Percentiles rank a stretch among this genome's conserved stretches.
Conservation (phyloP, 2,888 invertebrate genomes). For the Spodoptera picta region DNA sequence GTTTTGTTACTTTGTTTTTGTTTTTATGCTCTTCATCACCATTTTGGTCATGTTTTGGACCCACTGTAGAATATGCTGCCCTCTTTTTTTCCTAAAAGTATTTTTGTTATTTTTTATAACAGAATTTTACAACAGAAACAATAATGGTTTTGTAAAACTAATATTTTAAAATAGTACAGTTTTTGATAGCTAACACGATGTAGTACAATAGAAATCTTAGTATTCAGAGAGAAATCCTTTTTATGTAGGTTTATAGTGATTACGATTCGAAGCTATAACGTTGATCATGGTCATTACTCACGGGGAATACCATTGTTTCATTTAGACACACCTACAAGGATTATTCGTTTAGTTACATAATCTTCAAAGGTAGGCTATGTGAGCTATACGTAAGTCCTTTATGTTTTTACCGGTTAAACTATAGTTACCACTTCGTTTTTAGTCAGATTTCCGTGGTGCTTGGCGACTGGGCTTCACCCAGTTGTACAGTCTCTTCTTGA, state of each 20-base stretch:
- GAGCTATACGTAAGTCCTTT: too few relatives aligned
- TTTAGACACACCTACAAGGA: conserved; percentile 18
- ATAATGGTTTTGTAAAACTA: neutral
- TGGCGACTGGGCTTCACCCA: too few relatives aligned
- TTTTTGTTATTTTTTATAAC: too few relatives aligned
- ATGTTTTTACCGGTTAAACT: too few relatives aligned
- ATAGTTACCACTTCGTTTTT: too few relatives aligned
- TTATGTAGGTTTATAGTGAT: conserved; percentile 25
- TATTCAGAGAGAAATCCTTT: conserved; percentile 20
- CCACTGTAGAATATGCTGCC: too few relatives aligned
- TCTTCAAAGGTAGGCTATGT: neutral
- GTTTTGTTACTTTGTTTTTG: neutral
- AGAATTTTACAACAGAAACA: too few relatives aligned
- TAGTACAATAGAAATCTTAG: neutral
- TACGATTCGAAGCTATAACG: conserved; percentile 17
- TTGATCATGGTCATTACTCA: conserved; percentile 31
- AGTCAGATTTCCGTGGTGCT: too few relatives aligned
- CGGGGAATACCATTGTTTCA: conserved; percentile 27
- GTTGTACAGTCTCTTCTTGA: too few relatives aligned
- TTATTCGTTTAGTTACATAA: conserved; percentile 12
- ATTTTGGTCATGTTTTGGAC: too few relatives aligned
- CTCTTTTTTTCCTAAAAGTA: too few relatives aligned
- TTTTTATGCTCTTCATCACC: neutral
- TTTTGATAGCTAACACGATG: neutral
- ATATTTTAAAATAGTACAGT: neutral